Evolutionary conservation across 2,797 vertebrate genomes (phyloP), one percentile per base, ranked within the genome.

Genomic region (Kryptolebias ocellatus): DNA sequence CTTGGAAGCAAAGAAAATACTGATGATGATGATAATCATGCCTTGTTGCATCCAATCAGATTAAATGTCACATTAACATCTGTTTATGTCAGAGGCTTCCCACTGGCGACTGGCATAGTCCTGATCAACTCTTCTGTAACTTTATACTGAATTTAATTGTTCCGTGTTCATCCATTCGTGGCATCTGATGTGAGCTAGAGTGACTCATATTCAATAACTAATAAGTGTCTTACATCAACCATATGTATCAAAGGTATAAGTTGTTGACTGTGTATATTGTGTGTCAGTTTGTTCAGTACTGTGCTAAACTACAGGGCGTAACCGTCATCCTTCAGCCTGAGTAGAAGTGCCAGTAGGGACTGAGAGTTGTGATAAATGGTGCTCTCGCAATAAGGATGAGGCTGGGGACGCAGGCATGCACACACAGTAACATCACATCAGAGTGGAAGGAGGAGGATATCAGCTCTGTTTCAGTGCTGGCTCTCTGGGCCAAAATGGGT

Each of bases 311-410:
- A 55, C 67, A 16, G 74, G 74, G 70, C 18, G 46, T 80, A 69
- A 71, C 76, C 76, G 53, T 82, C 87, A 78, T 82, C 76, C 60
- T 54, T 87, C 73, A 78, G 79, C 67, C 66, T 85, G 78, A 89
- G 82, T 76, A 76, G 68, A 83, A 55, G 55, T 83, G 81, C 74
- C 70, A 79, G 56, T 72, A 57, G 51, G 78, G 80, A 70, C 78
- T 52, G 72, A 70, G 75, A 70, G 71, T 54, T 74, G 70, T 86
- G 86, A 91, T 90, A 75, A 79, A 87, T 89, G 72, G 64, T 70
- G 62, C 73, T 83, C 64, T 81, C 70, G 69, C 68, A 72, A 65
- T 46, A 9, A 78, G 82, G 73, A 84, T 81, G 76, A 81, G 70
- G 70, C 79, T 64, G 65, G 53, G 20, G 34, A 85, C 70, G 66